Evolutionary conservation across 2,797 vertebrate genomes (phyloP), one percentile per base, ranked within the genome.

Genomic region (Margarornis squamiger): DNA sequence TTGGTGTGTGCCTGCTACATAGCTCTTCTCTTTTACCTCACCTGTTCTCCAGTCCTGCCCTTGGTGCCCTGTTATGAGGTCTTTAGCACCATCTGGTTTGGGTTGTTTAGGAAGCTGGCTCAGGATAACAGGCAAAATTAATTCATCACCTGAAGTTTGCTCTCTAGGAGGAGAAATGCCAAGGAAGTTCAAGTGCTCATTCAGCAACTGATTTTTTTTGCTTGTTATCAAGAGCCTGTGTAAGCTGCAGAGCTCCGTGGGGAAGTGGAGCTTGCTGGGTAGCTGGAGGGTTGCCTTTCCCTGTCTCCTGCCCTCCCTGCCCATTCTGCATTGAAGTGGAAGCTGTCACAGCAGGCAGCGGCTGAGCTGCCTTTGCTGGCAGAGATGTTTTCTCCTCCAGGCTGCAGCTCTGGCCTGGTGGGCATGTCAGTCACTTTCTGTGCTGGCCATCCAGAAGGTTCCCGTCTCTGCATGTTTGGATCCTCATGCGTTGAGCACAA

Each of bases 371-470:
- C 45, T 90, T 71, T 74, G 61, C 57, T 95, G 76, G 70, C 68
- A 90, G 85, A 83, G 77, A 48, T n/a, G 5, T 77, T 91, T 88
- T 61, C 38, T 92, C 77, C 87, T 92, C 48, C 41, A 39, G 93
- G 75, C 91, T 82, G 63, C 66, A 59, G 48, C 85, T 83, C 41
- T 88, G 90, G 82, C 90, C 82, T 29, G 2, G 75, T 92, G 62
- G 82, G 66, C 86, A 88, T 11, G 8, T 92, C 93, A 88, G 72
- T 95, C 85, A 58, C 68, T 90, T 59, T 59, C 48, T 49, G 14
- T 88, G 68, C 65, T 83, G 68, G 54, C 68, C 54, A 17, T 92
- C 84, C 91, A 91, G 95, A 90, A 91, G 90, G 91, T 43, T 93
- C 6, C 78, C 0, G 2, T 95, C 91, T 93, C 52, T 86, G 21